Conservation (phyloP, 2,797 vertebrate species). For the Phoebastria nigripes region DNA sequence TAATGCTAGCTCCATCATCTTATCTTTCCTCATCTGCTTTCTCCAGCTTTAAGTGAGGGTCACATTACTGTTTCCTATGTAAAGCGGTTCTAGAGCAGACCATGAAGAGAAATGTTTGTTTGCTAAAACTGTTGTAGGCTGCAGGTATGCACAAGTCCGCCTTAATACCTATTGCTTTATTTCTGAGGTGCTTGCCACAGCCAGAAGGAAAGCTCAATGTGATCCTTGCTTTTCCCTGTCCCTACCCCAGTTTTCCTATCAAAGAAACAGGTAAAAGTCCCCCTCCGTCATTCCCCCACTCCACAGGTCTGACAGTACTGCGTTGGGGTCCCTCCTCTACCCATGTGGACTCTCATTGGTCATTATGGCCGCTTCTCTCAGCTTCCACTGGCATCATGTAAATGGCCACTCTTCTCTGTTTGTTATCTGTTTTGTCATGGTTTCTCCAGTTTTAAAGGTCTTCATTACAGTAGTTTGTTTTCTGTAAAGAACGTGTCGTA, state of each 20-base stretch:
- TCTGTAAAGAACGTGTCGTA: background rate
- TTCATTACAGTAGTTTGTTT: background rate
- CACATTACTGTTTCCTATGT: background rate
- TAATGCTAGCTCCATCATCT: background rate
- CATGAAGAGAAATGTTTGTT: background rate
- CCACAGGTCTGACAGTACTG: background rate
- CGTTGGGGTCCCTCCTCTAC: background rate
- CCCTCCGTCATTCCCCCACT: fast-evolving
- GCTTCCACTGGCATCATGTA: background rate
- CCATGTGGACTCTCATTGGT: fast-evolving
- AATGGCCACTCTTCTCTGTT: background rate
- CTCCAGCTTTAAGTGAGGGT: background rate
- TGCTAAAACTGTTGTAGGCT: background rate
- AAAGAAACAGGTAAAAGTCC: background rate
- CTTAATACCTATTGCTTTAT: background rate
- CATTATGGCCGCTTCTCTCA: background rate
- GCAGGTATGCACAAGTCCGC: background rate
- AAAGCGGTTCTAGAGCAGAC: background rate
- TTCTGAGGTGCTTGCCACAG: background rate
- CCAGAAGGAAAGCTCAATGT: background rate
- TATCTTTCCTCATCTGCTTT: background rate
- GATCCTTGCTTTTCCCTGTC: background rate
- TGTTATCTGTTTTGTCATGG: background rate
- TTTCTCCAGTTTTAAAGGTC: background rate
- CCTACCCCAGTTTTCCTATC: background rate